Evolutionary conservation across 2,888 invertebrate species (phyloP).

Genomic region (Nineta flava): DNA sequence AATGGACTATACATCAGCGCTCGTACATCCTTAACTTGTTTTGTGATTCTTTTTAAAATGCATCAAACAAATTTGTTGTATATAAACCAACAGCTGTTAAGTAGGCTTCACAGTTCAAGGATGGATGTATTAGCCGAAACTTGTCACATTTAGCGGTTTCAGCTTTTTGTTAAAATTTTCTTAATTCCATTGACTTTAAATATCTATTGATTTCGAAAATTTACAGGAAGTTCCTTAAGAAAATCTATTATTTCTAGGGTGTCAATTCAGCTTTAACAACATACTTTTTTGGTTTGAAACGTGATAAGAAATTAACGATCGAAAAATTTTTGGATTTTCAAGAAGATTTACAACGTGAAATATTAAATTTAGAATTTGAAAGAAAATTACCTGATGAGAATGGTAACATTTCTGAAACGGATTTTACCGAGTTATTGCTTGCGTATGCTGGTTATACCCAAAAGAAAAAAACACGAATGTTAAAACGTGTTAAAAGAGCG

Average conservation of each 20-base stretch:
- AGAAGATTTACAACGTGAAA: constrained; percentile 85
- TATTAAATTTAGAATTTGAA: constrained; percentile 83
- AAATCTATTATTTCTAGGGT: constrained; percentile 36
- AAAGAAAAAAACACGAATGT: constrained; percentile 81
- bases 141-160: too few relatives aligned
- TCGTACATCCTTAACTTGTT: too few relatives aligned
- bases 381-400: constrained; percentile 74
- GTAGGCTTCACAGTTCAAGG: too few relatives aligned
- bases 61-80: too few relatives aligned
- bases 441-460: constrained; percentile 91
- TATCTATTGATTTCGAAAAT: too few relatives aligned
- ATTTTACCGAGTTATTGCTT: constrained; percentile 80
- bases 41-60: too few relatives aligned
- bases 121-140: too few relatives aligned
- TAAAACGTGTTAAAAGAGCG: constrained; percentile 83
- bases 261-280: constrained; percentile 88
- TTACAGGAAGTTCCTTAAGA: too few relatives aligned
- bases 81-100: too few relatives aligned
- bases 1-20: too few relatives aligned
- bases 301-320: constrained; percentile 83
- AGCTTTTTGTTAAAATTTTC: too few relatives aligned
- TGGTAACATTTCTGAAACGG: constrained; percentile 79
- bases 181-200: too few relatives aligned
- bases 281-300: constrained; percentile 84
- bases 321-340: constrained; percentile 95